Evolutionary conservation across 35 echinoderm and acorn worm genomes (phyloP).

Genomic region (Strongylocentrotus purpuratus): DNA sequence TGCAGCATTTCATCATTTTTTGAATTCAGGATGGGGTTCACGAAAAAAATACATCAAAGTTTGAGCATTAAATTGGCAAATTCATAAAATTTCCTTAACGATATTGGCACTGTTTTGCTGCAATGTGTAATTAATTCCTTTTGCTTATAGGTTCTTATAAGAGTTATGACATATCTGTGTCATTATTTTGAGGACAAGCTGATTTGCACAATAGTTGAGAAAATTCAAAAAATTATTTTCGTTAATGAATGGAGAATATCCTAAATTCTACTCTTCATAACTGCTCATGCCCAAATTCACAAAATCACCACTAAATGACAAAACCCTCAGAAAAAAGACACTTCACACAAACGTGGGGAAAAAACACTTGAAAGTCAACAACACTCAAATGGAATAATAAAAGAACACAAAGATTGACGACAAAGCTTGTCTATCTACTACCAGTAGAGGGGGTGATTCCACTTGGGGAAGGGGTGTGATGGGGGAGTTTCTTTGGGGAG

Average conservation of each 20-base stretch:
- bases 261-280: background rate
- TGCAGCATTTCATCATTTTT: too few species aligned
- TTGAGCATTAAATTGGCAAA: background rate
- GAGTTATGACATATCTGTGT: too few species aligned
- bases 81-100: background rate
- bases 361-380: background rate
- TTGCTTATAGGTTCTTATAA: background rate
- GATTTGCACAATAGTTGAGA: too few species aligned
- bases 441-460: background rate
- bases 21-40: too few species aligned
- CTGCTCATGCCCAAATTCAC: background rate
- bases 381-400: background rate
- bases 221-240: background rate
- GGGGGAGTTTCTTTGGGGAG: background rate
- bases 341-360: background rate
- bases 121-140: background rate
- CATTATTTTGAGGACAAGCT: too few species aligned
- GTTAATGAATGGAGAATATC: background rate
- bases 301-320: background rate
- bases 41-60: background rate
- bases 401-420: background rate
- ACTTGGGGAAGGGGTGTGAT: background rate
- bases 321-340: background rate
- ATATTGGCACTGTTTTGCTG: background rate
- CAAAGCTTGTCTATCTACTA: background rate